These are phyloP conservation scores for Trissonchulus sp. DNA, from an alignment of 2,888 invertebrate genomes.

Conservation along the genomic window DNA sequence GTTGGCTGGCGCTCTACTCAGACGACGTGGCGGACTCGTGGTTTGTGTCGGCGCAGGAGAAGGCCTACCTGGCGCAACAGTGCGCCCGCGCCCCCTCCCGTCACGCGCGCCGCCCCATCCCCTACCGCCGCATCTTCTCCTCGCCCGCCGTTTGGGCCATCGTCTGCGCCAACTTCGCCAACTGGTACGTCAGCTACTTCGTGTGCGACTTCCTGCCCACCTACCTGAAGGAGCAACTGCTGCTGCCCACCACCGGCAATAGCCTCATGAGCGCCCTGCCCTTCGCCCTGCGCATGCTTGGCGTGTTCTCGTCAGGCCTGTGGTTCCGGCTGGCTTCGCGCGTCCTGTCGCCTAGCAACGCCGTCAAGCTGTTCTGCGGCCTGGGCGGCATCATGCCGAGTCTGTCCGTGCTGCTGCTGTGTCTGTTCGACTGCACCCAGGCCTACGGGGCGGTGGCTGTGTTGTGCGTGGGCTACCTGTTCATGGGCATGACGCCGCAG, in stretches of 20 bases:
- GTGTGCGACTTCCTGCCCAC: neutral
- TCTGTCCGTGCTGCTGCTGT: neutral
- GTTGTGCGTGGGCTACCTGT: neutral
- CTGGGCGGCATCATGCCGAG: neutral
- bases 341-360: neutral
- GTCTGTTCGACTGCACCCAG: neutral
- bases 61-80: too few relatives aligned
- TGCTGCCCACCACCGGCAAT: neutral
- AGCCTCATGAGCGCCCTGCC: neutral
- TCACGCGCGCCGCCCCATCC: too few relatives aligned
- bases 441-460: neutral
- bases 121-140: too few relatives aligned
- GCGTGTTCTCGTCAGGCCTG: neutral
- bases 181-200: neutral
- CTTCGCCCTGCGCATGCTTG: neutral
- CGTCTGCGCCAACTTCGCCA: neutral
- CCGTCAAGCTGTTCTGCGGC: neutral
- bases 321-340: neutral
- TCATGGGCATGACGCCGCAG: neutral
- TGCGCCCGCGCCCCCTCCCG: too few relatives aligned
- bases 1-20: too few relatives aligned
- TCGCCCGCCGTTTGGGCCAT: neutral
- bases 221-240: neutral
- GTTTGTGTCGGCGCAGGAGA: too few relatives aligned
- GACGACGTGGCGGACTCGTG: too few relatives aligned